Evolutionary conservation across 92 coral and sea anemone species (phyloP).

Genomic region (Umimayanthus chanpuru): DNA sequence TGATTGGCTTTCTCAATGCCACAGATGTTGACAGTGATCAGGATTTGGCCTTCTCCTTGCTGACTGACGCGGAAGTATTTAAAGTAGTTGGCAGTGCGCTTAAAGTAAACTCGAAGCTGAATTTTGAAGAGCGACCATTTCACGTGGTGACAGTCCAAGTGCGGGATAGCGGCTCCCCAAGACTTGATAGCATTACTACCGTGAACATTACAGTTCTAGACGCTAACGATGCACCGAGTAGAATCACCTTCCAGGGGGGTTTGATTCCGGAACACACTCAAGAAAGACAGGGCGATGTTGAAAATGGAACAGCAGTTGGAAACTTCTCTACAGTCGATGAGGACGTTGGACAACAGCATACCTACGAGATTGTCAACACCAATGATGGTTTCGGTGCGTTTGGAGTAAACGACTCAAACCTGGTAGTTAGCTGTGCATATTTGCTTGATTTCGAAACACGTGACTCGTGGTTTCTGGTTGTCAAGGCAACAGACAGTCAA

Average conservation of each 20-base stretch:
- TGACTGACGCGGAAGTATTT: constrained; percentile 68
- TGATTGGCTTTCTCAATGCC: constrained; percentile 57
- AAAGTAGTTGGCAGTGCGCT: constrained; percentile 45
- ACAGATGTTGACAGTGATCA: constrained; percentile 62
- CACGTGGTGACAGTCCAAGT: constrained; percentile 56
- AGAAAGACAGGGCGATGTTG: constrained; percentile 34
- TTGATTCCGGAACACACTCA: constrained; percentile 44
- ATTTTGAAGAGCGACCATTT: constrained; percentile 49
- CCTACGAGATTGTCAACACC: constrained; percentile 48
- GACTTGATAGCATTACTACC: constrained; percentile 42
- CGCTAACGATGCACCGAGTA: constrained; percentile 65
- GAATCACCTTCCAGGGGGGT: constrained; percentile 54
- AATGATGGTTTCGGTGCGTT: constrained; percentile 29
- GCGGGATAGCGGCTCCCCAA: constrained; percentile 68
- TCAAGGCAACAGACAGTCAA: constrained; percentile 59
- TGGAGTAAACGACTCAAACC: constrained; percentile 48
- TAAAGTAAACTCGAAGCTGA: constrained; percentile 47
- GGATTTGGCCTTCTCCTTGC: constrained; percentile 55
- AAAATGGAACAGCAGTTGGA: constrained; percentile 65
- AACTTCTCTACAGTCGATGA: constrained; percentile 67
- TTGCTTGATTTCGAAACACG: constrained; percentile 60
- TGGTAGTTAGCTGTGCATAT: constrained; percentile 58
- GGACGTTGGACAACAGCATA: constrained; percentile 58
- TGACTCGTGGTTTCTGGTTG: constrained; percentile 46
- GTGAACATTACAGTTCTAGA: constrained; percentile 62